A percentile compares a stretch with the other conserved stretches of the same genome.
Evolutionary conservation across 92 coral and sea anemone species (phyloP).

Genomic region (Scolanthus callimorphus): DNA sequence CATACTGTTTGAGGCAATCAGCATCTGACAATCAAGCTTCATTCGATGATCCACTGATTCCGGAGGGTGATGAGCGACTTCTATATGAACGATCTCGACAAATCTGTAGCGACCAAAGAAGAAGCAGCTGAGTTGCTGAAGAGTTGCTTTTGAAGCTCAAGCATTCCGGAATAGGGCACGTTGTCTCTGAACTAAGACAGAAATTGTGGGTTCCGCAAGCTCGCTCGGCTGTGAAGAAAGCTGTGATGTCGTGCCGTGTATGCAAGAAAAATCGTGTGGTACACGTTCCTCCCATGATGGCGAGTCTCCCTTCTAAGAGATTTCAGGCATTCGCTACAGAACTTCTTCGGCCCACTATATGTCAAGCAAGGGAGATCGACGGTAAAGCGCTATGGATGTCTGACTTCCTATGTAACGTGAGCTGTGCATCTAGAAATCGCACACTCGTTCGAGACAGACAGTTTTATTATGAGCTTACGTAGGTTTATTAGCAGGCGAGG

Average conservation of each 20-base stretch:
- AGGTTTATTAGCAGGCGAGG: slow-evolving; percentile 31
- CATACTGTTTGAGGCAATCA: slow-evolving; percentile 27
- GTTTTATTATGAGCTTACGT: slow-evolving; percentile 43
- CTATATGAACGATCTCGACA: slow-evolving; percentile 27
- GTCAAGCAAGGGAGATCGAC: slow-evolving; percentile 36
- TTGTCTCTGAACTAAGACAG: slow-evolving; percentile 27
- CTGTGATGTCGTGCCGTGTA: slow-evolving; percentile 11
- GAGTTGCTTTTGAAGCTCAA: slow-evolving; percentile 9
- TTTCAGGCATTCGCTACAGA: slow-evolving; percentile 22
- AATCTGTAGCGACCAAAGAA: slow-evolving; percentile 24
- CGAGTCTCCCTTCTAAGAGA: slow-evolving; percentile 15
- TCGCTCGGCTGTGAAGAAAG: slow-evolving; percentile 25
- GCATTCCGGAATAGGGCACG: slow-evolving; percentile 30
- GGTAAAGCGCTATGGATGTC: slow-evolving; percentile 27
- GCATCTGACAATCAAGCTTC: slow-evolving; percentile 17
- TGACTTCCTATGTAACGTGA: slow-evolving; percentile 37
- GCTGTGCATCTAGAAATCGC: slow-evolving; percentile 36
- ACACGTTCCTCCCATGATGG: slow-evolving; percentile 24
- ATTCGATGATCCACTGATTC: background rate
- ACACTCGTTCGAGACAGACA: slow-evolving; percentile 27
- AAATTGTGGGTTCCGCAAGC: slow-evolving; percentile 13
- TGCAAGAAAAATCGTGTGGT: slow-evolving; percentile 16
- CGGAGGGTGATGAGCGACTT: slow-evolving; percentile 13
- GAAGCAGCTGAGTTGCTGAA: slow-evolving; percentile 15
- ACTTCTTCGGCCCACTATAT: slow-evolving; percentile 21